These are phyloP conservation scores for Acronicta alni DNA, from an alignment of 2,888 invertebrate species.

Conservation along the genomic window DNA sequence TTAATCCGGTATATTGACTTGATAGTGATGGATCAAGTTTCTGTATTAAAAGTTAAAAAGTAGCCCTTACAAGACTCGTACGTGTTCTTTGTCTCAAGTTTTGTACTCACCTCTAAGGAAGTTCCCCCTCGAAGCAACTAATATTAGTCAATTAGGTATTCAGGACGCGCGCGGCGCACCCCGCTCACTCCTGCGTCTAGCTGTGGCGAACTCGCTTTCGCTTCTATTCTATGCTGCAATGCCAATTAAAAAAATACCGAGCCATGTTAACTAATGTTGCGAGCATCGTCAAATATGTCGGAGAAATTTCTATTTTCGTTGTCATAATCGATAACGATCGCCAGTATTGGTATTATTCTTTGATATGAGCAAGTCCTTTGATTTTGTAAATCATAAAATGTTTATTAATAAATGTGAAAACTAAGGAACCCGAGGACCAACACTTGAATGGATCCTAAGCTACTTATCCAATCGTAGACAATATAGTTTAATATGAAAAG, in stretches of 20 bases:
- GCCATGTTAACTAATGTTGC: slow-evolving; percentile 31
- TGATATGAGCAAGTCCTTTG: too few species aligned
- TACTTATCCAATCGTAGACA: too few species aligned
- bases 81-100: slow-evolving; percentile 87
- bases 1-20: background rate
- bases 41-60: slow-evolving; percentile 80
- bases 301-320: slow-evolving; percentile 19
- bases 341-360: too few species aligned
- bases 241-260: slow-evolving; percentile 63
- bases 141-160: slow-evolving; percentile 89
- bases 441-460: too few species aligned
- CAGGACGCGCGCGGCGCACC: slow-evolving; percentile 81
- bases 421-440: too few species aligned
- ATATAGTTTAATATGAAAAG: too few species aligned
- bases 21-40: slow-evolving; percentile 62
- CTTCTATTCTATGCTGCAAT: slow-evolving; percentile 64
- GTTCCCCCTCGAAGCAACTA: slow-evolving; percentile 83
- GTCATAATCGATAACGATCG: too few species aligned
- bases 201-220: slow-evolving; percentile 64
- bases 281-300: slow-evolving; percentile 20
- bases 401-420: too few species aligned
- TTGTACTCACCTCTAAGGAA: slow-evolving; percentile 84
- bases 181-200: slow-evolving; percentile 74
- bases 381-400: too few species aligned
- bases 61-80: slow-evolving; percentile 79